Evolutionary conservation across 2,797 vertebrate genomes (phyloP).

Genomic region (Mus minutoides): DNA sequence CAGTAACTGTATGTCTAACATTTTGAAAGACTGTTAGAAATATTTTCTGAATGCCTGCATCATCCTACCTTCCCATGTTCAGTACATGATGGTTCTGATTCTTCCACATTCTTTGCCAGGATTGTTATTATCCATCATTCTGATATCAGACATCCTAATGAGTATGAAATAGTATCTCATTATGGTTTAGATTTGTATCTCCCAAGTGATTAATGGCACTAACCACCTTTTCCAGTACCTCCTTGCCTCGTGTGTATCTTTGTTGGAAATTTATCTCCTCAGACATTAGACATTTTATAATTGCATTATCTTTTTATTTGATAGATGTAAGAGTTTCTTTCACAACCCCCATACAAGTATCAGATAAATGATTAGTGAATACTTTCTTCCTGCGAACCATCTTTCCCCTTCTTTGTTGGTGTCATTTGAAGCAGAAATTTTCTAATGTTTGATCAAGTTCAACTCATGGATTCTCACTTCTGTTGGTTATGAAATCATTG

Average conservation of each 20-base stretch:
- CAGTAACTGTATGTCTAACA: background rate
- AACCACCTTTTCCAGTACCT: background rate
- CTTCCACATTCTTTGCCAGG: background rate
- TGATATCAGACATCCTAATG: background rate
- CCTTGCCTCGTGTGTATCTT: background rate
- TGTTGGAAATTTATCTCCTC: background rate
- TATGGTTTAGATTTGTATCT: background rate
- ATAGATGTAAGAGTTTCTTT: background rate
- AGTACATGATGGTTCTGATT: background rate
- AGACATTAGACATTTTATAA: conserved; percentile 44
- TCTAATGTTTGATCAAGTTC: background rate
- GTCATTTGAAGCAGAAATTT: background rate
- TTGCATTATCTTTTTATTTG: background rate
- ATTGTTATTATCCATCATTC: background rate
- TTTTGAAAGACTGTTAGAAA: background rate
- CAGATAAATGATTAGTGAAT: background rate
- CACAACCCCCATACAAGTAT: background rate
- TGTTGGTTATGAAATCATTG: background rate
- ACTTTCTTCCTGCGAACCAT: background rate
- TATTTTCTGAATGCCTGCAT: background rate
- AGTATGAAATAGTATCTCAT: background rate
- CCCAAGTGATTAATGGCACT: background rate
- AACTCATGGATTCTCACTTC: background rate
- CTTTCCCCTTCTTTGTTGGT: background rate
- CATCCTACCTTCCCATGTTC: background rate